A percentile compares a stretch with the other conserved stretches of the same genome.
These are phyloP conservation scores for Drosophila sucinea DNA, from an alignment of 1,140 invertebrate genomes.

Conservation along the genomic window DNA sequence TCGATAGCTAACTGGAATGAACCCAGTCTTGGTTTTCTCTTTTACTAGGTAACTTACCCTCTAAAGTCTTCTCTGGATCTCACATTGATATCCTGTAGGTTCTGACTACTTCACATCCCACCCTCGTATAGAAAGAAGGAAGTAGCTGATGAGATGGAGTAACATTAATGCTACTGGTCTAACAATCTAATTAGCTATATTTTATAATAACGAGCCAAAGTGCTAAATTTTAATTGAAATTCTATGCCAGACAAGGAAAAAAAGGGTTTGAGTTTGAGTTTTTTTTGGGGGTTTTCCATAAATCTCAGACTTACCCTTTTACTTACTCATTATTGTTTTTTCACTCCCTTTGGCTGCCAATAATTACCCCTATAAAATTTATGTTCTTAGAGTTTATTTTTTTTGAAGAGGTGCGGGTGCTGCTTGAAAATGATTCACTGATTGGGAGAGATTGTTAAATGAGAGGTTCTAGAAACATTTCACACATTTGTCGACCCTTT, in stretches of 20 bases:
- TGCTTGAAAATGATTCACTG: conserved; percentile 11
- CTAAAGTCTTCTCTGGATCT: too few species aligned
- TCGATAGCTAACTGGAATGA: too few species aligned
- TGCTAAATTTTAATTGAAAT: conserved; percentile 81
- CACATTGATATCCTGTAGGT: too few species aligned
- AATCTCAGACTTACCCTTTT: conserved; percentile 63
- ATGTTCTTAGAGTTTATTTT: conserved; percentile 26
- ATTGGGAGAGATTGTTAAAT: not conserved
- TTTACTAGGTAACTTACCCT: too few species aligned
- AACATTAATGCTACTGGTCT: conserved; percentile 42
- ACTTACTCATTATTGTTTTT: conserved; percentile 4
- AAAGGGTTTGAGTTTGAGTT: conserved; percentile 16
- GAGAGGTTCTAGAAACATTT: conserved; percentile 3
- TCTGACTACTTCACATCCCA: not conserved
- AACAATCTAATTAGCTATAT: conserved; percentile 78
- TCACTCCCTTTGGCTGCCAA: conserved; percentile 41
- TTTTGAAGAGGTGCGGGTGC: conserved; percentile 32
- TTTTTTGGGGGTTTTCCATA: conserved; percentile 32
- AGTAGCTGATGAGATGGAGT: not conserved
- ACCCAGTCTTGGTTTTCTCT: too few species aligned
- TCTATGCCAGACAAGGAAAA: conserved; percentile 43
- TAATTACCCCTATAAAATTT: conserved; percentile 75
- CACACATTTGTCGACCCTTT: not conserved
- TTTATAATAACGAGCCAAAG: conserved; percentile 71
- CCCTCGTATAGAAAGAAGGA: not conserved